Conservation (phyloP, 2,797 vertebrate species). For the Sebastes trivittatus region DNA sequence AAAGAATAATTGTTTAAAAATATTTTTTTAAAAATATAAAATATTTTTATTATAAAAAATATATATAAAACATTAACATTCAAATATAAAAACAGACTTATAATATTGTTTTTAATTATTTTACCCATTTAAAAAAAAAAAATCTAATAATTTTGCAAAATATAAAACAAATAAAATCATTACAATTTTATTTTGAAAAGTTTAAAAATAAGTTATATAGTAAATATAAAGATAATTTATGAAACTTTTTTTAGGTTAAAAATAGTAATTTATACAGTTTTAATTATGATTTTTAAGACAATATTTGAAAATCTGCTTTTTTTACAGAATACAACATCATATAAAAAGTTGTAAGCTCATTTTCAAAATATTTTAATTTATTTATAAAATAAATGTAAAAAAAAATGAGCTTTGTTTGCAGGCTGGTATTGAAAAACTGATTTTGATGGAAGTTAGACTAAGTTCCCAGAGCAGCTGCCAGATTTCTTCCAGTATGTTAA, state of each 20-base stretch:
- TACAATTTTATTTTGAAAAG: not conserved
- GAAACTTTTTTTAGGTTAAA: too few relatives aligned
- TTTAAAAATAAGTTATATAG: not conserved
- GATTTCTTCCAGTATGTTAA: not conserved
- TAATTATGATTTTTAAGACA: too few relatives aligned
- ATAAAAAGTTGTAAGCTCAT: not conserved
- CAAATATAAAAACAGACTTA: not conserved
- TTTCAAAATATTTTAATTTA: not conserved
- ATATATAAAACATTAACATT: not conserved
- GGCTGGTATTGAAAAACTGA: not conserved
- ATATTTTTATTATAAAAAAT: not conserved
- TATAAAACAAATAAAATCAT: not conserved
- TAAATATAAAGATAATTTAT: too few relatives aligned
- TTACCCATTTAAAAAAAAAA: not conserved
- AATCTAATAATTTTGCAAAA: not conserved
- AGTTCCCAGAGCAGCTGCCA: not conserved
- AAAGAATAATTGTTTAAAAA: not conserved
- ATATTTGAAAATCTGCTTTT: not conserved
- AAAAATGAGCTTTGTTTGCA: not conserved
- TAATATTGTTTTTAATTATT: too few relatives aligned
- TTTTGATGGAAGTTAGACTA: not conserved
- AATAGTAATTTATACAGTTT: too few relatives aligned
- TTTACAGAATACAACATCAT: too few relatives aligned
- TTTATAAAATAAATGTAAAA: not conserved
- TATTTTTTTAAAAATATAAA: not conserved